phyloP scores from a whole-genome alignment of 2,797 vertebrate genomes.

The Pseudochaenichthys georgianus region DNA sequence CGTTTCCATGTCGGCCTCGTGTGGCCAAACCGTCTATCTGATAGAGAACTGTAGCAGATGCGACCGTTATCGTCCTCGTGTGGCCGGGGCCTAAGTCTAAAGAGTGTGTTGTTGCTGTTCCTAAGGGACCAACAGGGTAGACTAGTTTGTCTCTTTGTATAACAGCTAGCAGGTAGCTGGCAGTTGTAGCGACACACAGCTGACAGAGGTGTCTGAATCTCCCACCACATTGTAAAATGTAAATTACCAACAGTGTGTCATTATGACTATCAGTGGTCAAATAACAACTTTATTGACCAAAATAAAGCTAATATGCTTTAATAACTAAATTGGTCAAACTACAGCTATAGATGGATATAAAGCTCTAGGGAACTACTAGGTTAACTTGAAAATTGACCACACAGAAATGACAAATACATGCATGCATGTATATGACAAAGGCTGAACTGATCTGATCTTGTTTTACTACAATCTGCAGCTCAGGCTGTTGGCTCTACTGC shows the following conservation, averaged over 20 bases:
- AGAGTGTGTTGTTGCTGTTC: background rate
- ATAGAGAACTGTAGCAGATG: too few species aligned
- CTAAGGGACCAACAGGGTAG: background rate
- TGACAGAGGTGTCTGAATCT: conserved; percentile 1
- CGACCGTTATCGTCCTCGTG: too few species aligned
- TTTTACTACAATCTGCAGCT: background rate
- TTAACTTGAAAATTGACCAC: too few species aligned
- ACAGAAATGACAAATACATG: background rate
- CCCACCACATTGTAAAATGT: background rate
- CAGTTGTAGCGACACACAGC: background rate
- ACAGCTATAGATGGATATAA: too few species aligned
- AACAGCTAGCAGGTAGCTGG: background rate
- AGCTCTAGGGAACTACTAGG: too few species aligned
- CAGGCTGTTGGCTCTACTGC: background rate
- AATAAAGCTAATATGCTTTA: background rate
- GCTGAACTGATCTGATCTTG: background rate
- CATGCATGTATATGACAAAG: background rate
- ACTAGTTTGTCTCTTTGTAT: background rate
- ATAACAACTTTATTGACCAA: too few species aligned
- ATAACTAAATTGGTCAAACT: background rate
- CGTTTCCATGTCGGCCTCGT: too few species aligned
- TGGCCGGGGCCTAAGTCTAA: too few species aligned
- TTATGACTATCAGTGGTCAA: background rate
- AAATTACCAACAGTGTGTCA: background rate
- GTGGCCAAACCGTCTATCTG: too few species aligned